A percentile compares a stretch with the other conserved stretches of the same genome.
Evolutionary conservation across 2,113 vertebrate species (phyloP).

Genomic region (Onychostoma macrolepis): DNA sequence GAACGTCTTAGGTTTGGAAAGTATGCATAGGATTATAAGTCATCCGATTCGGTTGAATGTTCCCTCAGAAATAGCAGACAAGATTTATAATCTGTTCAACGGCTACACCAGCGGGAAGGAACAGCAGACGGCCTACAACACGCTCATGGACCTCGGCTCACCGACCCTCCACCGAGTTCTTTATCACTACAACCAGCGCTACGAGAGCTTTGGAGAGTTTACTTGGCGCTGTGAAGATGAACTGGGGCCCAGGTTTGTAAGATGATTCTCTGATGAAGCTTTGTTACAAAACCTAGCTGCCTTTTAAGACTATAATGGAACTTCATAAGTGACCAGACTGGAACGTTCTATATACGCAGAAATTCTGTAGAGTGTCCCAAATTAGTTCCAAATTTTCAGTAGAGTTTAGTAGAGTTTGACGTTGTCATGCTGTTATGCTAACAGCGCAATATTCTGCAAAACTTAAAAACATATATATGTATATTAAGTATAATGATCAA

Average conservation of each 20-base stretch:
- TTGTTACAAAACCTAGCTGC: not conserved
- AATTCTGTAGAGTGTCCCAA: not conserved
- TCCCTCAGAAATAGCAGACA: slow-evolving; percentile 91
- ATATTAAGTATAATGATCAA: too few species aligned
- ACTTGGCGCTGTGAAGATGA: slow-evolving; percentile 98
- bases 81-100: slow-evolving; percentile 98
- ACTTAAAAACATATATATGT: too few species aligned
- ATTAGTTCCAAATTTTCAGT: not conserved
- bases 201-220: slow-evolving; percentile 97
- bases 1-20: not conserved
- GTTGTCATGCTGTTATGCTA: too few species aligned
- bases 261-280: not conserved
- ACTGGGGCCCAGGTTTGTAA: slow-evolving; percentile 90
- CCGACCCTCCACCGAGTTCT: slow-evolving; percentile 93
- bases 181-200: slow-evolving; percentile 97
- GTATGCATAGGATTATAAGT: not conserved
- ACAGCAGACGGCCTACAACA: slow-evolving; percentile 97
- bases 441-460: too few species aligned
- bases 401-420: too few species aligned
- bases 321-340: not conserved
- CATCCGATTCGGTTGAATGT: slow-evolving; percentile 10
- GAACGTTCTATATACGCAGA: not conserved
- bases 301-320: not conserved
- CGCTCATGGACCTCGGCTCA: slow-evolving; percentile 92
- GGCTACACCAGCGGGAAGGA: slow-evolving; percentile 98